Base-by-base conservation (phyloP, 2,888 invertebrate genomes). In the Gari tellinella region DNA sequence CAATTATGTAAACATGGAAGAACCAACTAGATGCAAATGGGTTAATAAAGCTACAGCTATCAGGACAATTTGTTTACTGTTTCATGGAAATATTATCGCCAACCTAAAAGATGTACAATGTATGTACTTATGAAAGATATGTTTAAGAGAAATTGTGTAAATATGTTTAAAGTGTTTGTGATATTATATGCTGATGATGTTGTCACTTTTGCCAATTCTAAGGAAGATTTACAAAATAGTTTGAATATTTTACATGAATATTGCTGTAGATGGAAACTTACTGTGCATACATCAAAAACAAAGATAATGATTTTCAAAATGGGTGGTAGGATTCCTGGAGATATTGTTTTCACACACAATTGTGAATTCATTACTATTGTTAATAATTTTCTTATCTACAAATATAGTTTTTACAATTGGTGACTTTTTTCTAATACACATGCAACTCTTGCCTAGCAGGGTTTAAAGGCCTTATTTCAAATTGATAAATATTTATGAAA, bases 91-190 rank as follows among this genome's bases (percentile, higher is more conserved):
- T n/a, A n/a, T n/a, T n/a, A n/a, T n/a, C n/a, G n/a, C n/a, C n/a
- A n/a, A n/a, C n/a, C n/a, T n/a, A n/a, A n/a, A n/a, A n/a, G n/a
- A n/a, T n/a, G n/a, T n/a, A n/a, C n/a, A n/a, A n/a, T n/a, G n/a
- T n/a, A n/a, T n/a, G n/a, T n/a, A n/a, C n/a, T n/a, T n/a, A n/a
- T n/a, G n/a, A n/a, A n/a, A n/a, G n/a, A n/a, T n/a, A n/a, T n/a
- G n/a, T n/a, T n/a, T n/a, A n/a, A n/a, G n/a, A n/a, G n/a, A n/a
- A n/a, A n/a, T n/a, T n/a, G n/a, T n/a, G n/a, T n/a, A n/a, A n/a
- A n/a, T n/a, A n/a, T n/a, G n/a, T 53, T 69, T 52, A 69, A 51
- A 25, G 5, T 69, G 21, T 62, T 69, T 25, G 43, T 70, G 15
- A 23, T 70, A 25, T 17, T 63, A 21, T 63, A 64, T 49, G 56